A percentile compares a stretch with the other conserved stretches of the same genome.
Conservation (phyloP, 2,113 vertebrate genomes). For the Antigone vipio region DNA sequence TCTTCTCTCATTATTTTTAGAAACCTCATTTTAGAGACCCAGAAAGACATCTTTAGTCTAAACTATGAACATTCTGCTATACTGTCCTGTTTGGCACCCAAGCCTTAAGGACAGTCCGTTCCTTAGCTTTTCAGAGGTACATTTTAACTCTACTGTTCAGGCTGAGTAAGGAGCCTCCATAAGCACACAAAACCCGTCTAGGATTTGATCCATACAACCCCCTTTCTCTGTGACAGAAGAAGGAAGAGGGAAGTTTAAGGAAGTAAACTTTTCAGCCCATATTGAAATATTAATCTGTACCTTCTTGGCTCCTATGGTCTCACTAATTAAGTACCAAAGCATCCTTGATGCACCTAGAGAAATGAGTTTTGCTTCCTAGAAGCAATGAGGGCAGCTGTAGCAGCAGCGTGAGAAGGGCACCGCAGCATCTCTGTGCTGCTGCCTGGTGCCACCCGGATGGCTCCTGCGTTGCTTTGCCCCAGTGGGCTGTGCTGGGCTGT, state of each 20-base stretch:
- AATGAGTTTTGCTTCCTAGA: not conserved
- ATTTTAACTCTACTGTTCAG: not conserved
- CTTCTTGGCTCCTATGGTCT: not conserved
- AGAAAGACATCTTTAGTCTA: not conserved
- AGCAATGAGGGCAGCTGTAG: not conserved
- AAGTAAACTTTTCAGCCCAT: not conserved
- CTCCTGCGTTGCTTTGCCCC: not conserved
- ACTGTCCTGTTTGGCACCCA: not conserved
- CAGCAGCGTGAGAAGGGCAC: accelerated
- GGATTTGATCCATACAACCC: not conserved
- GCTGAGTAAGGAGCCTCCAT: not conserved
- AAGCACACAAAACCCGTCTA: not conserved
- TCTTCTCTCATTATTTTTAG: not conserved
- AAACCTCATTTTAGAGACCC: not conserved
- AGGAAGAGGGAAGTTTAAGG: not conserved
- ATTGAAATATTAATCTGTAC: not conserved
- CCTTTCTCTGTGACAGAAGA: not conserved
- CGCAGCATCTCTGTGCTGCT: not conserved
- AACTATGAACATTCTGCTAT: not conserved
- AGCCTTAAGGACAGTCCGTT: not conserved
- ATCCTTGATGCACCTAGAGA: not conserved
- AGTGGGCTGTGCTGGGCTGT: not conserved
- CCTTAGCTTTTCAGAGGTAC: not conserved
- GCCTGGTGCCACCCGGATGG: accelerated
- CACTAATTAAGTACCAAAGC: not conserved